Evolutionary conservation across 2,888 invertebrate genomes (phyloP), one percentile per base, ranked within the genome.

Genomic region (Antitype chi): DNA sequence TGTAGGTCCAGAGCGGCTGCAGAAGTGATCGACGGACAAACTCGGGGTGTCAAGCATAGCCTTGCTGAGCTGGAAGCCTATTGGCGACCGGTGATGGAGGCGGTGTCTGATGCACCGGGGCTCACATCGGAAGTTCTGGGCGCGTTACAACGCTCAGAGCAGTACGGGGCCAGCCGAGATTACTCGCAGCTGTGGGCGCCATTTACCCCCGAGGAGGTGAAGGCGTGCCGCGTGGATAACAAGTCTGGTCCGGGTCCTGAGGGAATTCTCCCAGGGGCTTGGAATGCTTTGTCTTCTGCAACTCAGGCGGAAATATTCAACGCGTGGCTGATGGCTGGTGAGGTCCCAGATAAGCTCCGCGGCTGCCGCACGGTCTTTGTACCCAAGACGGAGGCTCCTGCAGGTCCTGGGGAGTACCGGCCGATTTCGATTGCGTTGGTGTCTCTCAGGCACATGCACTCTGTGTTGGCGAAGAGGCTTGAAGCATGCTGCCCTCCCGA

Each of bases 351-450:
- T 0, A 23, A 23, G 9, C 77, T 82, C 15, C 64, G 76, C 57
- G 70, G 63, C 28, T 74, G 74, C 64, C 63, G 70, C 0, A 80
- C 82, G 17, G 74, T 76, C 9, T 78, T 82, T 28, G 78, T 82
- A 17, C 82, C 78, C 0, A 82, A 82, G 15, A 60, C 60, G 0
- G 70, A 78, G 67, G 59, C 11, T 38, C 89, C 87, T 25, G 80
- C 47, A 20, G 69, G 82, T 9, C 89, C 89, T 13, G 82, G 82
- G 55, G 90, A 90, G 64, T 91, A 89, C 28, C 69, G 82, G 28
- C 82, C 82, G 74, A 81, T 82, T 0, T 81, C 85, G 87, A 70
- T 90, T 86, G 83, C 76, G 72, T 82, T 76, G 62, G 76, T 82
- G 43, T 82, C 76, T 79, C 87, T 73, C 70, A 60, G 90, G 59